Evolutionary conservation across 2,797 vertebrate genomes (phyloP).

Genomic region (Coluber constrictor): DNA sequence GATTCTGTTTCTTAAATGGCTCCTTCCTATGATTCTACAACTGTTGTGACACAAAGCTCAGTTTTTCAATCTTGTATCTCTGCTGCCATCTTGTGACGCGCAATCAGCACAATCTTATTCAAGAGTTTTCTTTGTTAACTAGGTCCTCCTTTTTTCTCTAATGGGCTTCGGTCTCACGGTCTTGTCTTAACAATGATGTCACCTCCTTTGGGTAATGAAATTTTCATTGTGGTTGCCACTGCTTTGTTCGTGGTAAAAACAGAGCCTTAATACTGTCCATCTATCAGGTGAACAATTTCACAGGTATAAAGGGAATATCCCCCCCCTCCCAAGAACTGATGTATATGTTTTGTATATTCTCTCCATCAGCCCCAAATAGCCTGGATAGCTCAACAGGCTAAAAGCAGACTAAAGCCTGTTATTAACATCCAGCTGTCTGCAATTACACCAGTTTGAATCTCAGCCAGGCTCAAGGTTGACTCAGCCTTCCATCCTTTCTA

Average conservation of each 20-base stretch:
- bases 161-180: neutral
- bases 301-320: neutral
- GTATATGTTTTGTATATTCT: neutral
- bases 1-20: neutral
- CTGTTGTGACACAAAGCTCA: neutral
- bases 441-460: too few species aligned
- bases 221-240: neutral
- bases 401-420: too few species aligned
- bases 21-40: neutral
- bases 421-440: too few species aligned
- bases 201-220: neutral
- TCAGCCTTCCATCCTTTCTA: too few species aligned
- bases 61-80: neutral
- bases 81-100: constrained; percentile 18
- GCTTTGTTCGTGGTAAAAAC: neutral
- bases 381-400: too few species aligned
- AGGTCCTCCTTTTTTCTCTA: too few species aligned
- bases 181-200: neutral
- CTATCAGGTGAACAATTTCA: neutral
- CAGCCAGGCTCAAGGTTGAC: too few species aligned
- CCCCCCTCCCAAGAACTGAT: neutral
- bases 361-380: neutral
- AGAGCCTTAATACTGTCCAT: neutral
- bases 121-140: neutral
- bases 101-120: neutral